These are phyloP conservation scores for Megalonaias nervosa DNA, from an alignment of 1,140 invertebrate genomes.

Conservation along the genomic window DNA sequence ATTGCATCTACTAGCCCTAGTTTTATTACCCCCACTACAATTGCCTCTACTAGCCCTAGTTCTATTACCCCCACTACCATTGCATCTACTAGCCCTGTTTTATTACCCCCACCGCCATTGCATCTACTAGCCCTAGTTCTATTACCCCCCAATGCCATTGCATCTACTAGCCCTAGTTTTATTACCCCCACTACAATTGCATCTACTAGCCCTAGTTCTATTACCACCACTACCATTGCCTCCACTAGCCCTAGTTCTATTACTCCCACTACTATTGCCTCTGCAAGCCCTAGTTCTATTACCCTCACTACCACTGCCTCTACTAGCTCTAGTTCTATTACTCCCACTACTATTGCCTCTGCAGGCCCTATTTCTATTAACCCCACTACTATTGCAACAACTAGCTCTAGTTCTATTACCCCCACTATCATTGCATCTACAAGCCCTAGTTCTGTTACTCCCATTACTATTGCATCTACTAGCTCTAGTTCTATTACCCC, in stretches of 20 bases:
- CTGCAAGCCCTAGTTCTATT: neutral
- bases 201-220: neutral
- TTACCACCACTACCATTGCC: neutral
- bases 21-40: neutral
- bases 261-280: neutral
- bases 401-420: neutral
- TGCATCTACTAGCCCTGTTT: neutral
- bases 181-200: conserved; percentile 1
- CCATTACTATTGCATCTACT: neutral
- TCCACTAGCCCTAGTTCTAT: neutral
- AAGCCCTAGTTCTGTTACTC: neutral
- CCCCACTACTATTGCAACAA: neutral
- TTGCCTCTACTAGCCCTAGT: neutral
- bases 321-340: neutral
- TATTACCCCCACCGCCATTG: neutral
- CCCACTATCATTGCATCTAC: neutral
- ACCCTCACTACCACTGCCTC: neutral
- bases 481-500: neutral
- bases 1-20: neutral
- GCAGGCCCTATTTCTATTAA: neutral
- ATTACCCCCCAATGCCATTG: neutral
- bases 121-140: neutral
- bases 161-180: neutral
- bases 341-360: neutral
- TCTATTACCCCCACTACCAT: neutral